These are phyloP conservation scores for Pristionchus entomophagus DNA, from an alignment of 2,888 invertebrate species.

Conservation along the genomic window DNA sequence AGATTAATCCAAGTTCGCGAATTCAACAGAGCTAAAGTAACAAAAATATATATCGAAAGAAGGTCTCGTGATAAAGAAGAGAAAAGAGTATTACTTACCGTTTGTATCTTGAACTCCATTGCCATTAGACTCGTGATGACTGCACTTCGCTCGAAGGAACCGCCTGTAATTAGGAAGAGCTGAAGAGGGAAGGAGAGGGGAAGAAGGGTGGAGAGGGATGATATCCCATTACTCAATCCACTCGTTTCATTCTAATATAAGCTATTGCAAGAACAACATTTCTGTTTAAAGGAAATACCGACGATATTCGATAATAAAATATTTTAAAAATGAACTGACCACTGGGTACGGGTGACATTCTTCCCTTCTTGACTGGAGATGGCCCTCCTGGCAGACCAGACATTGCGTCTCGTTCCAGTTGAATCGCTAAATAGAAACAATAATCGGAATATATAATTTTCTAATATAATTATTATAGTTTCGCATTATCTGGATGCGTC, in stretches of 20 bases:
- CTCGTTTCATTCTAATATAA: too few relatives aligned
- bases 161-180: neutral
- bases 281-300: too few relatives aligned
- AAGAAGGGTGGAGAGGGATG: too few relatives aligned
- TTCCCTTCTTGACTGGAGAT: constrained; percentile 66
- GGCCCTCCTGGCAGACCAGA: constrained; percentile 51
- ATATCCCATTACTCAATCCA: too few relatives aligned
- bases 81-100: constrained; percentile 54
- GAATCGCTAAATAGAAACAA: constrained; percentile 64
- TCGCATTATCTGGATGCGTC: too few relatives aligned
- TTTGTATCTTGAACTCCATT: constrained; percentile 68
- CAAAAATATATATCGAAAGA: too few relatives aligned
- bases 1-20: too few relatives aligned
- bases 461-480: neutral
- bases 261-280: too few relatives aligned
- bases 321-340: neutral
- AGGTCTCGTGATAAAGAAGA: too few relatives aligned
- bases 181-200: too few relatives aligned
- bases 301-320: too few relatives aligned
- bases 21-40: too few relatives aligned
- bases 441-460: neutral
- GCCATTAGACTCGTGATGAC: constrained; percentile 73
- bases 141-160: constrained; percentile 20
- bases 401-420: constrained; percentile 74
- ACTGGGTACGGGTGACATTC: constrained; percentile 55